Conservation (phyloP, 2,797 vertebrate species). For the Columba guinea region DNA sequence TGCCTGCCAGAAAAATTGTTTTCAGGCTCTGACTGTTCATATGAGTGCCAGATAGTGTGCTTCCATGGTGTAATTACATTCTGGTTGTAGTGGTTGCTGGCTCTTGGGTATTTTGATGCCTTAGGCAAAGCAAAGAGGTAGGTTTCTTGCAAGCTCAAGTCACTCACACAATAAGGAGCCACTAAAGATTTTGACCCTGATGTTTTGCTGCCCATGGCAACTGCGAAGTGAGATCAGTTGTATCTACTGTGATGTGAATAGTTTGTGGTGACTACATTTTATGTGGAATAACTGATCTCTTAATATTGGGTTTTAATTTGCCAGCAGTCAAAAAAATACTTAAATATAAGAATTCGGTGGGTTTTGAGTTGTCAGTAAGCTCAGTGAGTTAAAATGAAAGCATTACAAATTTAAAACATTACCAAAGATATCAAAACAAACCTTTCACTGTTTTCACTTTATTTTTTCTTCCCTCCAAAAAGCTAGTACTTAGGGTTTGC, state of each 20-base stretch:
- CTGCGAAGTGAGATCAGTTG: not conserved
- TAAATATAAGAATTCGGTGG: not conserved
- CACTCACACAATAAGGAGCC: constrained; percentile 19
- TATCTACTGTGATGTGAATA: not conserved
- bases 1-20: not conserved
- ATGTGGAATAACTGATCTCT: not conserved
- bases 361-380: not conserved
- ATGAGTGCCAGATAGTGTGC: not conserved
- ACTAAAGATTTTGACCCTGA: constrained; percentile 26
- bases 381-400: not conserved
- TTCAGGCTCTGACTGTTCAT: not conserved
- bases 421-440: not conserved
- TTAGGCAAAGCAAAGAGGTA: constrained; percentile 37
- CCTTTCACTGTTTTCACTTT: not conserved
- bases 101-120: constrained; percentile 24
- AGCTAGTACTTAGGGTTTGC: not conserved
- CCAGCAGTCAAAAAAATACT: not conserved
- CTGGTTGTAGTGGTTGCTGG: not conserved
- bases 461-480: not conserved
- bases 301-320: not conserved
- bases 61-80: constrained; percentile 30
- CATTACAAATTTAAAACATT: not conserved
- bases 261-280: not conserved
- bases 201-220: constrained; percentile 27
- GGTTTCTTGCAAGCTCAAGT: not conserved